phyloP scores from a whole-genome alignment of 2,113 vertebrate genomes.

The Delphinapterus leucas region DNA sequence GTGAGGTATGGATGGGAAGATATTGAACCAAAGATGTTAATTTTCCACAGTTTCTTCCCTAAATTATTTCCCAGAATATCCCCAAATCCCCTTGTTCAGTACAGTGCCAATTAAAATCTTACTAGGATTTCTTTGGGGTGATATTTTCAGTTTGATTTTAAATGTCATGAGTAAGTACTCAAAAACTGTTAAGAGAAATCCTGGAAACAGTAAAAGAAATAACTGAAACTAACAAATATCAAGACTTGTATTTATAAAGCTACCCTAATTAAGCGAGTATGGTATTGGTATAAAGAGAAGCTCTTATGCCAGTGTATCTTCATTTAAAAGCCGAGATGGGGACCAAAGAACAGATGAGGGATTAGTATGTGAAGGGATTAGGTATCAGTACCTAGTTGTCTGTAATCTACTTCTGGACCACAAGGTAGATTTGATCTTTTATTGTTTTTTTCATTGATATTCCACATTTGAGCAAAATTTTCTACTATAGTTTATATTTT shows the following conservation, averaged over 20 bases:
- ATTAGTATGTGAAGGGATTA: neutral
- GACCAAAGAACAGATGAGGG: neutral
- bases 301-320: neutral
- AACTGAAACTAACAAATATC: neutral
- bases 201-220: neutral
- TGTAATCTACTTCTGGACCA: neutral
- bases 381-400: neutral
- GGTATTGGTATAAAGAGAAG: neutral
- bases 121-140: neutral
- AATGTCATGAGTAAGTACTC: neutral
- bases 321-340: neutral
- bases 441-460: neutral
- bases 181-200: neutral
- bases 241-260: neutral
- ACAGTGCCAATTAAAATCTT: neutral
- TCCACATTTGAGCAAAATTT: neutral
- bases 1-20: neutral
- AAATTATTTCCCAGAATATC: neutral
- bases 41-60: neutral
- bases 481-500: neutral
- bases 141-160: neutral
- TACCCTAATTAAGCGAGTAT: neutral
- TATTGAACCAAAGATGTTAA: neutral
- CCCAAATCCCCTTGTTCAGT: neutral
- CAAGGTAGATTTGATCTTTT: neutral